These are phyloP conservation scores for Athetis lepigone DNA, from an alignment of 2,888 invertebrate genomes.

Conservation along the genomic window DNA sequence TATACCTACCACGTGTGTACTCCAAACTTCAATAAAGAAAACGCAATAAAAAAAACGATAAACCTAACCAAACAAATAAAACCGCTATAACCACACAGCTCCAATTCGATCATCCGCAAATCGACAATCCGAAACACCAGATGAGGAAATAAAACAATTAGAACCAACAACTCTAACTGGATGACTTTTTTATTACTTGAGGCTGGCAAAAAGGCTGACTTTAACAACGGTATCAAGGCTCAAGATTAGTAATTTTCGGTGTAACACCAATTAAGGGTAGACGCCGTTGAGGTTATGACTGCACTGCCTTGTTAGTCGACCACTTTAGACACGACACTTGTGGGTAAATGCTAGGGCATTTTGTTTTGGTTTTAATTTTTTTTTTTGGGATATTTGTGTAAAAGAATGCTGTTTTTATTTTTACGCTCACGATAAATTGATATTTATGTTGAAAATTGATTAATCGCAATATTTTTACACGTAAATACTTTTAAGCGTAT, in stretches of 20 bases:
- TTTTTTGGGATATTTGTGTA: neutral
- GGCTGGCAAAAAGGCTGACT: slow-evolving; percentile 61
- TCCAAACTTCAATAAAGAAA: neutral
- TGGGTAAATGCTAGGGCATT: neutral
- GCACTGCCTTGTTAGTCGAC: slow-evolving; percentile 50
- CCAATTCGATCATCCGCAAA: slow-evolving; percentile 36
- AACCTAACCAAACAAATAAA: slow-evolving; percentile 31
- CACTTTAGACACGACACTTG: slow-evolving; percentile 29
- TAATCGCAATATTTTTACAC: too few relatives aligned
- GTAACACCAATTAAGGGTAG: slow-evolving; percentile 67
- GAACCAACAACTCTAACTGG: slow-evolving; percentile 54
- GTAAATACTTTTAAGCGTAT: too few relatives aligned
- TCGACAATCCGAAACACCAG: slow-evolving; percentile 49
- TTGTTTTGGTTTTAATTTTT: too few relatives aligned
- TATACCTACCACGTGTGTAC: neutral
- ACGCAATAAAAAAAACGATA: neutral
- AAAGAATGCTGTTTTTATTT: neutral
- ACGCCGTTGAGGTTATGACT: slow-evolving; percentile 60
- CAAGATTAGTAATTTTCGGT: slow-evolving; percentile 67
- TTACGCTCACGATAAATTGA: too few relatives aligned
- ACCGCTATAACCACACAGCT: slow-evolving; percentile 36
- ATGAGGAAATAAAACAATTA: slow-evolving; percentile 66
- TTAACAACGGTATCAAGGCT: slow-evolving; percentile 61
- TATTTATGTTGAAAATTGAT: too few relatives aligned
- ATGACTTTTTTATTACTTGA: slow-evolving; percentile 62